These are phyloP conservation scores for Solea solea DNA, from an alignment of 2,113 vertebrate genomes.

Conservation along the genomic window DNA sequence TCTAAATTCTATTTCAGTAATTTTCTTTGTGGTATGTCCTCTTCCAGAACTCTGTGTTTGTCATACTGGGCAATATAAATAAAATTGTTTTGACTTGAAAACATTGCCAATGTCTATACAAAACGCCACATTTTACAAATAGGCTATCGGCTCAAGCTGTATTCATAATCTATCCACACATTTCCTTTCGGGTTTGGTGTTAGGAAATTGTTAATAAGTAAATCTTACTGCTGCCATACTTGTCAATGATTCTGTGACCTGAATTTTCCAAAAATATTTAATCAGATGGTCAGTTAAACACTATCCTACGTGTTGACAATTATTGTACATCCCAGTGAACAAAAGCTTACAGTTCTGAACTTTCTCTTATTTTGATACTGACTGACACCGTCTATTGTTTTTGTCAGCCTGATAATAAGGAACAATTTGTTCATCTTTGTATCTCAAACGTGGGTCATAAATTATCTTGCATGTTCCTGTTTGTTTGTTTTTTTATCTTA, in stretches of 20 bases:
- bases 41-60: too few species aligned
- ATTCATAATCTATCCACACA: too few species aligned
- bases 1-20: too few species aligned
- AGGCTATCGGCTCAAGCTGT: too few species aligned
- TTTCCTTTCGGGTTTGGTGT: neutral
- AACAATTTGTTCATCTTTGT: conserved; percentile 9
- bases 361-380: neutral
- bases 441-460: neutral
- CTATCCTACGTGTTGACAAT: neutral
- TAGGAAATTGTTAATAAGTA: conserved; percentile 24
- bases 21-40: too few species aligned
- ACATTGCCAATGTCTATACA: too few species aligned
- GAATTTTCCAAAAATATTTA: conserved; percentile 11
- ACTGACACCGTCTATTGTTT: neutral
- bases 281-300: neutral
- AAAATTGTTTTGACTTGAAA: too few species aligned
- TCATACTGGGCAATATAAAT: too few species aligned
- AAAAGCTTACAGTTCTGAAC: neutral
- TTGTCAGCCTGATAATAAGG: conserved; percentile 3
- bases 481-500: neutral
- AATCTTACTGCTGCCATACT: neutral
- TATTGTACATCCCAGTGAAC: neutral
- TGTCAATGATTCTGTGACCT: conserved; percentile 25
- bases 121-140: too few species aligned
- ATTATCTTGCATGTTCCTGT: neutral